A percentile compares a stretch with the other conserved stretches of the same genome.
phyloP scores from a whole-genome alignment of 2,888 invertebrate genomes.

The Sinohyriopsis cumingii region DNA sequence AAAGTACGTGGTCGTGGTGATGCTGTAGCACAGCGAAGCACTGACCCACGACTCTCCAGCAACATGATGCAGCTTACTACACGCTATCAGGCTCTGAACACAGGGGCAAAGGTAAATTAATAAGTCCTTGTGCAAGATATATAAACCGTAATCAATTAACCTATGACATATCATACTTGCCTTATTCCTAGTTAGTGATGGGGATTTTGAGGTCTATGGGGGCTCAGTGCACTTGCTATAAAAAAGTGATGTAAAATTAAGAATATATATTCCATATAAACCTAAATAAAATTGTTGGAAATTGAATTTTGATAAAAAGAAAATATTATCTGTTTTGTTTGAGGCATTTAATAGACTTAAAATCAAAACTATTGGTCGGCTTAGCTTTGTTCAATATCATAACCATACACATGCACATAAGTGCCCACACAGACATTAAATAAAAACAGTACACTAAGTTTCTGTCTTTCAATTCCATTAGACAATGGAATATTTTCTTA shows the following conservation, averaged over 20 bases:
- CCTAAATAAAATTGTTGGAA: no score
- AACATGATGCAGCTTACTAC: conserved; percentile 94
- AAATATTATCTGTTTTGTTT: no score
- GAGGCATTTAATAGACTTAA: no score
- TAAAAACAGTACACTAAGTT: no score
- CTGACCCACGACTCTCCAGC: conserved; percentile 93
- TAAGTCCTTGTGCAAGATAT: conserved; percentile 1
- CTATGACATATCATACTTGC: not conserved
- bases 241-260: not conserved
- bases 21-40: conserved; percentile 89
- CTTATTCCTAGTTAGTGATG: not conserved
- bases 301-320: no score
- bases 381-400: no score
- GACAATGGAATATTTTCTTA: no score
- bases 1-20: conserved; percentile 92
- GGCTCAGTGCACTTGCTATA: not conserved
- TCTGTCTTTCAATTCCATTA: no score
- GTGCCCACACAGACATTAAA: no score
- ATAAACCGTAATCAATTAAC: not conserved
- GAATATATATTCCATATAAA: no score
- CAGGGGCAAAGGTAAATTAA: conserved; percentile 84
- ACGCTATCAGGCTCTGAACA: conserved; percentile 91
- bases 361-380: no score
- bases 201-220: not conserved
- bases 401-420: no score